phyloP scores from a whole-genome alignment of 2,113 vertebrate species.

The Eolophus roseicapilla region DNA sequence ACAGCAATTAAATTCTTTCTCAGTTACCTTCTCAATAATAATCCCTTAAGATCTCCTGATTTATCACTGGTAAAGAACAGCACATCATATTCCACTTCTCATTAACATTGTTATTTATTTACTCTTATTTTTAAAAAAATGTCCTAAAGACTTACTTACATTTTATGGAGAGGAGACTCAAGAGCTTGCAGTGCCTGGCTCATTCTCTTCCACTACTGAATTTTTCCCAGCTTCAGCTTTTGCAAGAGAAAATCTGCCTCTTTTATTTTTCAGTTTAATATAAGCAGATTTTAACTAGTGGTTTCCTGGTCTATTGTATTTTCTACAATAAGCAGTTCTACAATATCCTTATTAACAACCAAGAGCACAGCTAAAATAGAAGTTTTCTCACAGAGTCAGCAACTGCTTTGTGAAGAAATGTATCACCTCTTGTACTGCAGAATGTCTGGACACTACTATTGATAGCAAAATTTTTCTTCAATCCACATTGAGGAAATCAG shows the following conservation, averaged over 20 bases:
- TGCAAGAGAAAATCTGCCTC: background rate
- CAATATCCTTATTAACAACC: background rate
- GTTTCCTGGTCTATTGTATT: background rate
- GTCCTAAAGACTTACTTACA: background rate
- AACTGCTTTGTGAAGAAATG: background rate
- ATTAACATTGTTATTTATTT: background rate
- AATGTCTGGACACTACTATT: background rate
- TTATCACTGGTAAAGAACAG: background rate
- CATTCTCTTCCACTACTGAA: background rate
- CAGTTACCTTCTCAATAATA: background rate
- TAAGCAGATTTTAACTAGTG: background rate
- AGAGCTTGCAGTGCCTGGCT: background rate
- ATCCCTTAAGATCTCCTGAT: background rate
- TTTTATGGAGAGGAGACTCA: background rate
- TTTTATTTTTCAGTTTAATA: background rate
- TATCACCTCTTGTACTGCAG: background rate
- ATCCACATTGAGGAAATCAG: background rate
- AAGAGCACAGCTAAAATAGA: background rate
- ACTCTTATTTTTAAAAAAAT: background rate
- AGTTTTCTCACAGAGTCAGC: background rate
- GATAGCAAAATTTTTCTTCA: background rate
- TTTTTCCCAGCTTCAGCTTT: background rate
- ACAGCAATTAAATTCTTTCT: background rate
- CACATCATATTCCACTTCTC: background rate
- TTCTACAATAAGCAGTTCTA: background rate